These are phyloP conservation scores for Andrena haemorrhoa DNA, from an alignment of 2,888 invertebrate genomes.

Conservation along the genomic window DNA sequence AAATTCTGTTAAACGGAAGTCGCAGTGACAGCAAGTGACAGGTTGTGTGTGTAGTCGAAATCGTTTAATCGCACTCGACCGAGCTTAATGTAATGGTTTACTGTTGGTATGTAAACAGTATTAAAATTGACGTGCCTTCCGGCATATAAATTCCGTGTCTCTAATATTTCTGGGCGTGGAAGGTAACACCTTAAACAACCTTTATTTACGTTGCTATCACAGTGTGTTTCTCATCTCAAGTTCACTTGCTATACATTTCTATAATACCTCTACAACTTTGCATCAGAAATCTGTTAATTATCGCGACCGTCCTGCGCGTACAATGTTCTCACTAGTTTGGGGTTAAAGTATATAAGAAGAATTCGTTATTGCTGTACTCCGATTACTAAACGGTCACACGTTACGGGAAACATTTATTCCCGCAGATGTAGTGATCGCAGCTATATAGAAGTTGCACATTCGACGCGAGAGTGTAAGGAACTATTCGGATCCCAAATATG, in stretches of 20 bases:
- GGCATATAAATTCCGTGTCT: conserved; percentile 3
- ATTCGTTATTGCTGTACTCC: not conserved
- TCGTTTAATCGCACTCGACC: conserved; percentile 12
- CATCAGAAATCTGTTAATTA: not conserved
- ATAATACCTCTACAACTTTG: too few species aligned
- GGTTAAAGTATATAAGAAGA: conserved; percentile 11
- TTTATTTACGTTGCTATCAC: not conserved
- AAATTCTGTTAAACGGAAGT: conserved; percentile 78
- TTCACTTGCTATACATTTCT: not conserved
- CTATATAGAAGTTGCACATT: conserved; percentile 50
- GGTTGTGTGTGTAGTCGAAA: conserved; percentile 24
- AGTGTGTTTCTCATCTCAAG: conserved; percentile 3
- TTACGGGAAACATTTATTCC: too few species aligned
- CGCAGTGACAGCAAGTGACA: conserved; percentile 75
- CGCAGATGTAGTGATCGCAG: conserved; percentile 22
- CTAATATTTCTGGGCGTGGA: conserved; percentile 72
- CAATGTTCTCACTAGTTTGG: not conserved
- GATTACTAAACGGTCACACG: not conserved
- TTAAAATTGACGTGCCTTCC: not conserved
- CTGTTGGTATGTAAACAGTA: conserved; percentile 5
- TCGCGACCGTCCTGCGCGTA: not conserved
- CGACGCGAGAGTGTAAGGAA: conserved; percentile 44
- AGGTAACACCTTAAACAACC: conserved; percentile 17
- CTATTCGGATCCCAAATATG: conserved; percentile 82
- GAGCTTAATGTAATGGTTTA: conserved; percentile 37